phyloP scores from a whole-genome alignment of 2,113 vertebrate genomes.

The Podarcis raffonei region DNA sequence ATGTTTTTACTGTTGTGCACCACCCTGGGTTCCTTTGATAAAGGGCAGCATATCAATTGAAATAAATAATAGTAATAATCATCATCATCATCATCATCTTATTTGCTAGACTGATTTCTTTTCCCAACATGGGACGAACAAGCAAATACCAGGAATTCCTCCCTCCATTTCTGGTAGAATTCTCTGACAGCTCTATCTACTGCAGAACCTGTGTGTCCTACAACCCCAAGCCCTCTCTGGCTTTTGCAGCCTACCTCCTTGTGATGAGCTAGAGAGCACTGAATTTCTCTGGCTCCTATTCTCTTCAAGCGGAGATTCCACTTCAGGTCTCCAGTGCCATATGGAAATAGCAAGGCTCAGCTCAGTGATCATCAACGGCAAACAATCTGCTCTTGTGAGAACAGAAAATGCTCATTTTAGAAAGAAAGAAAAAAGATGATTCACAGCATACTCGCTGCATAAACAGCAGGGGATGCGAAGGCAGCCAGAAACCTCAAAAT shows the following conservation, averaged over 20 bases:
- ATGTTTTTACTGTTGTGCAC: too few species aligned
- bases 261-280: neutral
- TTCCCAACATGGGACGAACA: too few species aligned
- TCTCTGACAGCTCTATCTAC: too few species aligned
- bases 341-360: neutral
- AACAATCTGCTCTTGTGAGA: slow-evolving; percentile 34
- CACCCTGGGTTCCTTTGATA: too few species aligned
- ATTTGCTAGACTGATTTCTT: too few species aligned
- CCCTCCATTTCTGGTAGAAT: too few species aligned
- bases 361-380: slow-evolving; percentile 14
- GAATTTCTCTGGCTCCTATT: slow-evolving; percentile 16
- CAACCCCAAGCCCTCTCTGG: neutral
- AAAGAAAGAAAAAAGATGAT: slow-evolving; percentile 40
- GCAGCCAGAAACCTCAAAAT: neutral
- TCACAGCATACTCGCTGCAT: slow-evolving; percentile 41
- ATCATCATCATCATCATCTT: too few species aligned
- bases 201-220: too few species aligned
- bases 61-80: too few species aligned
- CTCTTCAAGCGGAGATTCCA: neutral
- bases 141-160: too few species aligned
- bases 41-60: too few species aligned
- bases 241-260: neutral
- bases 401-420: slow-evolving; percentile 44
- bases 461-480: slow-evolving; percentile 29
- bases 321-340: neutral